These are phyloP conservation scores for Phrynosoma platyrhinos DNA, from an alignment of 2,113 vertebrate genomes.

Conservation along the genomic window DNA sequence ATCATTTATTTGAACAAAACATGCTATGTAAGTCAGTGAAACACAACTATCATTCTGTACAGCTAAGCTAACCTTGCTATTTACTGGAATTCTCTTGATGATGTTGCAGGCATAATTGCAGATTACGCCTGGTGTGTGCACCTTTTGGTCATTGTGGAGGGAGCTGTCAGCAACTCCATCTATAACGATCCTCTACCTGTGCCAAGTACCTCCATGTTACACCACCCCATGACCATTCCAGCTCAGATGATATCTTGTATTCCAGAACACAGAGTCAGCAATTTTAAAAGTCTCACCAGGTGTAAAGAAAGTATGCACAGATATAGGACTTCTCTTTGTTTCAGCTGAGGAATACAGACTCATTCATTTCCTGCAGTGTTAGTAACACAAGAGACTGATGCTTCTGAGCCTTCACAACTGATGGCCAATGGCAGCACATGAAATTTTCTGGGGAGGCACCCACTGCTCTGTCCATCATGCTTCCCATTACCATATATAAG, in stretches of 20 bases:
- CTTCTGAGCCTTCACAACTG: background rate
- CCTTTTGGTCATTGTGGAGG: background rate
- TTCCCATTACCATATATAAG: background rate
- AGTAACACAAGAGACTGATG: background rate
- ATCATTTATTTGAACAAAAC: constrained; percentile 21
- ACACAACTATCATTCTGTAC: background rate
- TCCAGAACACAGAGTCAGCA: background rate
- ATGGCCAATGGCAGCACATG: too few relatives aligned
- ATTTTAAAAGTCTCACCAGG: background rate
- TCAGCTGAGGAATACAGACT: background rate
- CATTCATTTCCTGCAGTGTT: background rate
- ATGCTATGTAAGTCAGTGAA: constrained; percentile 3
- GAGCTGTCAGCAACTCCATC: background rate
- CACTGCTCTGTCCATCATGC: too few relatives aligned
- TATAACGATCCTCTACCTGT: too few relatives aligned
- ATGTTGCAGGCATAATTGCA: too few relatives aligned
- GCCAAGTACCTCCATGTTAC: background rate
- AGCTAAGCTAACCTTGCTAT: too few relatives aligned
- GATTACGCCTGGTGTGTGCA: background rate
- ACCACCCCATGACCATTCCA: too few relatives aligned
- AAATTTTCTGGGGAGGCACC: too few relatives aligned
- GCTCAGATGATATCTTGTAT: too few relatives aligned
- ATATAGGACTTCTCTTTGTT: background rate
- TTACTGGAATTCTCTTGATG: too few relatives aligned
- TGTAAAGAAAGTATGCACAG: too few relatives aligned